Conservation (phyloP, 2,888 invertebrate species). For the Pterostichus niger region DNA sequence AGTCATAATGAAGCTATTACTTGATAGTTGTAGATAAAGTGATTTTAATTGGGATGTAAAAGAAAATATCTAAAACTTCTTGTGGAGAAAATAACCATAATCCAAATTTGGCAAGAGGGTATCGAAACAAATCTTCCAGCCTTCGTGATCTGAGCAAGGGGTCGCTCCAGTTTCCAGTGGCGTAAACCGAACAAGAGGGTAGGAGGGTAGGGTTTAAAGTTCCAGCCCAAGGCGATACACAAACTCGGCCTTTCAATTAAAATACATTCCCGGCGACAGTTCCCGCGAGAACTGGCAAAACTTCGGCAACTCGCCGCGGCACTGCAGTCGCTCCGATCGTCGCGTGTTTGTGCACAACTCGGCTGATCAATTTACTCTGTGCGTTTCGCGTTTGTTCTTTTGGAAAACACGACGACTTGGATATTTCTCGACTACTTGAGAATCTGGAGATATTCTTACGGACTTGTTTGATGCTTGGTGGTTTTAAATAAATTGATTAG, state of each 20-base stretch:
- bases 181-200: background rate
- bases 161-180: slow-evolving; percentile 2
- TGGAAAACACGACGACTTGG: slow-evolving; percentile 33
- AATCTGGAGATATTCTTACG: slow-evolving; percentile 30
- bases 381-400: slow-evolving; percentile 42
- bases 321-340: slow-evolving; percentile 8
- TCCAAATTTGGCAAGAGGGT: slow-evolving; percentile 49
- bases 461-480: slow-evolving; percentile 45
- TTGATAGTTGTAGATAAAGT: no score
- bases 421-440: slow-evolving; percentile 40
- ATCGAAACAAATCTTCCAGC: slow-evolving; percentile 25
- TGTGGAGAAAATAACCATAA: background rate
- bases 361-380: slow-evolving; percentile 34
- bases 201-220: slow-evolving; percentile 42
- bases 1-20: no score
- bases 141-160: slow-evolving; percentile 15
- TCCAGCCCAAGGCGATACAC: slow-evolving; percentile 61
- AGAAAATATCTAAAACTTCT: no score
- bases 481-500: slow-evolving; percentile 47
- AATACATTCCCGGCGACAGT: slow-evolving; percentile 57
- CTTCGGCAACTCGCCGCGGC: slow-evolving; percentile 9
- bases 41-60: no score
- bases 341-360: slow-evolving; percentile 25
- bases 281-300: slow-evolving; percentile 47
- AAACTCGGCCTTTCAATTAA: slow-evolving; percentile 65